Percentiles rank a stretch among this genome's conserved stretches.
phyloP scores from a whole-genome alignment of 2,113 vertebrate species.

The Toxotes chatareus region DNA sequence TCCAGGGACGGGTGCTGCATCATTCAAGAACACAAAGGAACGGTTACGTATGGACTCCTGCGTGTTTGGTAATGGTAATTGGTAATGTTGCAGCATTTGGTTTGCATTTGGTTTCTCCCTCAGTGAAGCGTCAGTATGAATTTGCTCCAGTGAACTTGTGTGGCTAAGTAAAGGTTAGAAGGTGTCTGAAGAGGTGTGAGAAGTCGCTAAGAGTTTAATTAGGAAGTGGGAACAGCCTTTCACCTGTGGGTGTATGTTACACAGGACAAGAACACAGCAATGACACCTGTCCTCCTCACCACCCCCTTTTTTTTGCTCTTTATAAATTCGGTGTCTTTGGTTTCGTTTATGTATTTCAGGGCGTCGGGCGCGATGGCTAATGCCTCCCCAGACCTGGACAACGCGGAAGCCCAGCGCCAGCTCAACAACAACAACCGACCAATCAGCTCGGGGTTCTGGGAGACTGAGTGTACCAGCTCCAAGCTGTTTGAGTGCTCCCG shows the following conservation, averaged over 20 bases:
- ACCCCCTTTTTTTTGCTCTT: not conserved
- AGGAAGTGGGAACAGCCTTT: slow-evolving; percentile 5
- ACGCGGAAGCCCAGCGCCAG: slow-evolving; percentile 89
- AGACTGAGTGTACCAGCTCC: slow-evolving; percentile 87
- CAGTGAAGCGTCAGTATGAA: not conserved
- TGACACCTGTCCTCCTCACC: not conserved
- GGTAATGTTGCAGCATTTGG: not conserved
- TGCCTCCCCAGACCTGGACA: slow-evolving; percentile 90
- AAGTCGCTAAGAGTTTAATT: slow-evolving; percentile 25
- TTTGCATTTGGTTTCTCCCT: not conserved
- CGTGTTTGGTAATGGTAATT: too few relatives aligned
- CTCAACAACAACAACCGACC: slow-evolving; percentile 92
- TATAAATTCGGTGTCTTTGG: not conserved
- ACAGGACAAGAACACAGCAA: not conserved
- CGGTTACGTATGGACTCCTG: too few relatives aligned
- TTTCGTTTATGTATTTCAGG: slow-evolving; percentile 48
- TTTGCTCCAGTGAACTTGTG: not conserved
- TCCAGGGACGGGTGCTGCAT: slow-evolving; percentile 28
- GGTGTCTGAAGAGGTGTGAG: slow-evolving; percentile 24
- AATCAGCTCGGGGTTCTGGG: slow-evolving; percentile 85
- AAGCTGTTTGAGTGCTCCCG: slow-evolving; percentile 94
- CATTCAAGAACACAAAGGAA: slow-evolving; percentile 35
- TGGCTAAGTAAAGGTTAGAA: not conserved
- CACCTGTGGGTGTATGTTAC: not conserved
- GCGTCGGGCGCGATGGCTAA: slow-evolving; percentile 87